A percentile compares a stretch with the other conserved stretches of the same genome.
phyloP scores from a whole-genome alignment of 2,113 vertebrate genomes.

The Pycnonotus jocosus region DNA sequence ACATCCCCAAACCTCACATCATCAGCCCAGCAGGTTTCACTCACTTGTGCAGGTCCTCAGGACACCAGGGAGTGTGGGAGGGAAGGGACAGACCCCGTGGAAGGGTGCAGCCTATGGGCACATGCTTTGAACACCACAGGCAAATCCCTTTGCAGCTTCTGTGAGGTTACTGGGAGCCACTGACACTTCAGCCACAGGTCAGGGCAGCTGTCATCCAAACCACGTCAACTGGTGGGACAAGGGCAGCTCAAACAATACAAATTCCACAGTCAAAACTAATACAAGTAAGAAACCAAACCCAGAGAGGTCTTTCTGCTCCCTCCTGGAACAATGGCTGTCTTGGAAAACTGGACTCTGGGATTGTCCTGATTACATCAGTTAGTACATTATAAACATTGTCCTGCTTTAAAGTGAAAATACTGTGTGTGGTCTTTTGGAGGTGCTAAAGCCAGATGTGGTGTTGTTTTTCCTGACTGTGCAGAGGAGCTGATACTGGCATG shows the following conservation, averaged over 20 bases:
- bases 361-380: slow-evolving; percentile 45
- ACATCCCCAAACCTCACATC: neutral
- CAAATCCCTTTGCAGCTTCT: neutral
- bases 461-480: neutral
- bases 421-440: slow-evolving; percentile 56
- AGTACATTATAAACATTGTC: slow-evolving; percentile 60
- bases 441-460: slow-evolving; percentile 25
- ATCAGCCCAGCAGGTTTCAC: neutral
- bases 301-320: slow-evolving; percentile 7
- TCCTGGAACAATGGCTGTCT: slow-evolving; percentile 9
- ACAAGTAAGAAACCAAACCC: slow-evolving; percentile 42
- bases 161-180: neutral
- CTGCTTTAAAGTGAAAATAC: slow-evolving; percentile 64
- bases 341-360: slow-evolving; percentile 29
- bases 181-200: neutral
- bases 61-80: neutral
- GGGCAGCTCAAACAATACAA: slow-evolving; percentile 12
- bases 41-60: neutral
- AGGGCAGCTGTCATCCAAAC: neutral
- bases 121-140: neutral
- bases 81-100: neutral
- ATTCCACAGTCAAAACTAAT: slow-evolving; percentile 27
- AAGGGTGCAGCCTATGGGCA: neutral
- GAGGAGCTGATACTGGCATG: slow-evolving; percentile 8
- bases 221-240: neutral